Evolutionary conservation across 92 coral and sea anemone genomes (phyloP), one percentile per base, ranked within the genome.

Genomic region (Pocillopora meandrina): DNA sequence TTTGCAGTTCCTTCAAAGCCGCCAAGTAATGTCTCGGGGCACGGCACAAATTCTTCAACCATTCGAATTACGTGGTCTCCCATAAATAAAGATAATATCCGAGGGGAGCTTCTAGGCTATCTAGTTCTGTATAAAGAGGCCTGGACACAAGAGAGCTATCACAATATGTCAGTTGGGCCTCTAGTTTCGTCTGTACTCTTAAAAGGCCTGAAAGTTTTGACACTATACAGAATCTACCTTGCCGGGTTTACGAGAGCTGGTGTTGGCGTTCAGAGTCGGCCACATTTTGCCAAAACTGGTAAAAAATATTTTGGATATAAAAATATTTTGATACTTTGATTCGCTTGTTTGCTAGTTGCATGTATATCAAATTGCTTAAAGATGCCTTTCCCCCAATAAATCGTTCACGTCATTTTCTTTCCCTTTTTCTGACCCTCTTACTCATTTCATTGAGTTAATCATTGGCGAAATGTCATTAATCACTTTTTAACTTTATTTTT

Each of bases 231-330:
- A 47, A 84, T 84, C 56, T 31, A 65, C 11, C 64, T 84, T 12
- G 87, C 87, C 8, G 87, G 87, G 12, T 84, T 61, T 62, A 84
- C 87, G 2, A 49, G 74, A 14, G 77, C 42, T 55, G 87, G 87
- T 15, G 61, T 65, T 18, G 87, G 87, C 10, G 71, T 62, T 6
- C 69, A 61, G 60, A 84, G 87, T 84, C 35, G 61, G 58, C 26
- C 57, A 35, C 56, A 36, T 56, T 74, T 56, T n/a, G 65, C 80
- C n/a, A 59, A 56, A 74, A 84, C 87, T 9, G 82, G 70, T 65
- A 65, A 26, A 8, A 65, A 42, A 42, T 5, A 42, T 2, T 42
- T 42, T 2, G 49, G 49, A 42, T 42, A 42, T 42, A 5, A 42
- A n/a, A n/a, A n/a, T n/a, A n/a, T n/a, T n/a, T n/a, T n/a, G n/a